A percentile compares a stretch with the other conserved stretches of the same genome.
phyloP scores from a whole-genome alignment of 2,797 vertebrate species.

The Myripristis murdjan region DNA sequence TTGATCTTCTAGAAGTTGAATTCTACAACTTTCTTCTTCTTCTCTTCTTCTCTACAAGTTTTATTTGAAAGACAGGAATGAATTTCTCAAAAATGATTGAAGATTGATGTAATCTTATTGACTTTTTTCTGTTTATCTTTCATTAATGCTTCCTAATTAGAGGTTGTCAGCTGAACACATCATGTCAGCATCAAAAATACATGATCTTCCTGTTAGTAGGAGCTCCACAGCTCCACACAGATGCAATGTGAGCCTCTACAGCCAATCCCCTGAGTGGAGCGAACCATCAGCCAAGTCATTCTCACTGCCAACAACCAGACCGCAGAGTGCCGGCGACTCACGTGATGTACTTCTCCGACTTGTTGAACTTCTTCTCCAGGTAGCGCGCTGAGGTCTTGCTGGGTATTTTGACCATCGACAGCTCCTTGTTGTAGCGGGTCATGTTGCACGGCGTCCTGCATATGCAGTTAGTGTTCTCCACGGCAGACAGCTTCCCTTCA shows the following conservation, averaged over 20 bases:
- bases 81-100: no score
- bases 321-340: slow-evolving; percentile 78
- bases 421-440: slow-evolving; percentile 98
- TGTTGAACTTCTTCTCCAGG: slow-evolving; percentile 99
- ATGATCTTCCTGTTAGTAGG: background rate
- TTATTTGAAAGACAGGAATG: no score
- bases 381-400: slow-evolving; percentile 98
- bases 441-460: slow-evolving; percentile 97
- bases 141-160: background rate
- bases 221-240: no score
- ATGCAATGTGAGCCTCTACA: no score
- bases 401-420: slow-evolving; percentile 99
- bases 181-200: background rate
- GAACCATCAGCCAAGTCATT: no score
- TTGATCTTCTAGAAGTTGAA: no score
- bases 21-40: no score
- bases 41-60: no score
- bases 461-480: slow-evolving; percentile 94
- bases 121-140: background rate
- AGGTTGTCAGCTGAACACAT: background rate
- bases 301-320: no score
- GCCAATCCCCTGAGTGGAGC: no score
- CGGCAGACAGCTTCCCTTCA: slow-evolving; percentile 92
- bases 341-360: slow-evolving; percentile 98
- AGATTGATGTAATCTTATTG: no score